phyloP scores from a whole-genome alignment of 2,888 invertebrate genomes.

The Ennomos fuscantarius region DNA sequence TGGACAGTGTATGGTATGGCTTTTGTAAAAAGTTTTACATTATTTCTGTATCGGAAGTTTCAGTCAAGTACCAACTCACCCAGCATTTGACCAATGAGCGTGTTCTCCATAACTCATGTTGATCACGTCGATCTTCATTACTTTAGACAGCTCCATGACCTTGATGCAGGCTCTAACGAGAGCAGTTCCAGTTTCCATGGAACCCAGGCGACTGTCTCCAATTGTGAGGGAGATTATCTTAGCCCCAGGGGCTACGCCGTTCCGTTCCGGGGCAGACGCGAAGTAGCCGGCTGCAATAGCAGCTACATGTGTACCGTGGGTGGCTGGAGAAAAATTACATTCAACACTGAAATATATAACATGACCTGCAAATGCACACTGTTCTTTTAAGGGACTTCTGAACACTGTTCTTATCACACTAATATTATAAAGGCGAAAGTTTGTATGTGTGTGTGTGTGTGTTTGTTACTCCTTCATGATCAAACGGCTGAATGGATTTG shows the following conservation, averaged over 20 bases:
- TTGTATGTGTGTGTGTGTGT: no score
- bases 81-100: constrained; percentile 95
- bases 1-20: no score
- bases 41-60: no score
- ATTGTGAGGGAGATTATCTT: constrained; percentile 96
- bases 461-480: no score
- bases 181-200: constrained; percentile 99
- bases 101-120: constrained; percentile 99
- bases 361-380: no score
- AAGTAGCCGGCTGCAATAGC: constrained; percentile 97
- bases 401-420: no score
- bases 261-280: constrained; percentile 93
- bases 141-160: constrained; percentile 89
- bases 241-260: constrained; percentile 98
- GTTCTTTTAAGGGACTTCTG: no score
- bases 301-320: constrained; percentile 99
- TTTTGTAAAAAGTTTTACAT: no score
- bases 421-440: no score
- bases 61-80: constrained; percentile 83
- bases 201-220: constrained; percentile 95
- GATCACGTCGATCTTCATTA: constrained; percentile 91
- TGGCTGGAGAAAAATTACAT: constrained; percentile 79
- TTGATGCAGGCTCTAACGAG: constrained; percentile 96
- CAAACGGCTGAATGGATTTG: no score
- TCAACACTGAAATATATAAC: no score